A percentile compares a stretch with the other conserved stretches of the same genome.
phyloP scores from a whole-genome alignment of 2,113 vertebrate species.

The Phalacrocorax brasilianus region DNA sequence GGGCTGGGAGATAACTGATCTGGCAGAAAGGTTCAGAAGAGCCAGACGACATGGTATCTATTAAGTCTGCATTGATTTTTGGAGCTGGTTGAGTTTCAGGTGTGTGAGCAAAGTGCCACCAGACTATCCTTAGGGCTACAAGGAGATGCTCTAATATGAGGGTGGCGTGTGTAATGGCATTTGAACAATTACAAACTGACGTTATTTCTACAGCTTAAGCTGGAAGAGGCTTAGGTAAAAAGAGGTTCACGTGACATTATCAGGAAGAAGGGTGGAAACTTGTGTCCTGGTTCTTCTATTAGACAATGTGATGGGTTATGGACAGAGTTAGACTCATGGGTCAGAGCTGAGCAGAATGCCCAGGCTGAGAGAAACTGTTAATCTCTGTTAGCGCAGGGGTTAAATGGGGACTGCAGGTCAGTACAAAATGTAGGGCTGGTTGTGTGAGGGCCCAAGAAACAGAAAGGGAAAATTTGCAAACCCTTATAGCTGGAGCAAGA shows the following conservation, averaged over 20 bases:
- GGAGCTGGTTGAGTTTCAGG: not conserved
- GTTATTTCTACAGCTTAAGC: not conserved
- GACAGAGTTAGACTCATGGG: not conserved
- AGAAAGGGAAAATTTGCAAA: not conserved
- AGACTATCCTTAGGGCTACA: not conserved
- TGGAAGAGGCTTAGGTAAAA: not conserved
- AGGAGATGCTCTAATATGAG: not conserved
- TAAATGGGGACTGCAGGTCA: not conserved
- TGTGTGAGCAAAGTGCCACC: not conserved
- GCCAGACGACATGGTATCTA: not conserved
- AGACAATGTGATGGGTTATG: not conserved
- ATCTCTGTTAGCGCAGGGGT: accelerated
- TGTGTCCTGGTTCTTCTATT: not conserved
- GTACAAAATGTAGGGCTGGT: not conserved
- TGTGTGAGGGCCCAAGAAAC: not conserved
- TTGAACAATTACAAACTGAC: not conserved
- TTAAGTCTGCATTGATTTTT: not conserved
- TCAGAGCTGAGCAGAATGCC: not conserved
- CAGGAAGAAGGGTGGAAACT: not conserved
- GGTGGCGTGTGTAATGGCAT: no score
- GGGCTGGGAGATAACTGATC: not conserved
- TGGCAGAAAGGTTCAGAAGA: not conserved
- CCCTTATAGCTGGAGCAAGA: not conserved
- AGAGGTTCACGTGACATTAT: not conserved
- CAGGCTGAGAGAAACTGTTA: not conserved